A percentile compares a stretch with the other conserved stretches of the same genome.
These are phyloP conservation scores for Eulithis prunata DNA, from an alignment of 2,888 invertebrate genomes.

Conservation along the genomic window DNA sequence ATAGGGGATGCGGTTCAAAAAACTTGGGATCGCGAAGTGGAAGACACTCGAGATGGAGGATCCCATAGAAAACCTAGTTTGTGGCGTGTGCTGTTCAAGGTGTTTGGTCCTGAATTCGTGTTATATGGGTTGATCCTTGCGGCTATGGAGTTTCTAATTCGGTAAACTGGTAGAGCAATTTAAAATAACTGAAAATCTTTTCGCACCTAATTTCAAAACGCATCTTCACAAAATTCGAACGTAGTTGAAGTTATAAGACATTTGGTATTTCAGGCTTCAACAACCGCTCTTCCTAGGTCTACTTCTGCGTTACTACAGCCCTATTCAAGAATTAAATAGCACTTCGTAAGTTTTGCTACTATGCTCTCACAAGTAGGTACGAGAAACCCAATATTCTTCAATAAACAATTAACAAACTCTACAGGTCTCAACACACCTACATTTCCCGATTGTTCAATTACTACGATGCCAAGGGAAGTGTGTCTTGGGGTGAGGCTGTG, in stretches of 20 bases:
- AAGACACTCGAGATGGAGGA: constrained; percentile 43
- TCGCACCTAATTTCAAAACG: too few relatives aligned
- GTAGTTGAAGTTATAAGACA: too few relatives aligned
- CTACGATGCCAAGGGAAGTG: constrained; percentile 78
- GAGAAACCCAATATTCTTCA: neutral
- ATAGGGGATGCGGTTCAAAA: constrained; percentile 86
- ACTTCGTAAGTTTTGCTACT: constrained; percentile 75
- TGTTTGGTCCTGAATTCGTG: constrained; percentile 85
- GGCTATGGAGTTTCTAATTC: constrained; percentile 85
- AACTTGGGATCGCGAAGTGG: constrained; percentile 86
- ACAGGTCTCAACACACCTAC: constrained; percentile 73
- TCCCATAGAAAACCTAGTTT: constrained; percentile 83
- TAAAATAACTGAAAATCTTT: too few relatives aligned
- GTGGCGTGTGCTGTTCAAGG: constrained; percentile 82
- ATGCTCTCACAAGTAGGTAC: constrained; percentile 39
- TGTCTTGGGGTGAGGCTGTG: constrained; percentile 86
- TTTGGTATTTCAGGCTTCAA: constrained; percentile 76
- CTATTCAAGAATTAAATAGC: constrained; percentile 58
- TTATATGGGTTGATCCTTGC: constrained; percentile 86
- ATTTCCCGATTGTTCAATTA: constrained; percentile 85
- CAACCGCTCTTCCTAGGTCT: constrained; percentile 87
- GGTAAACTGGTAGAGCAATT: constrained; percentile 64
- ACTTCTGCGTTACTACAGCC: constrained; percentile 84
- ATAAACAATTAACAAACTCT: constrained; percentile 1
- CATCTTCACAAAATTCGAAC: too few relatives aligned